Evolutionary conservation across 2,888 invertebrate genomes (phyloP).

Genomic region (Meteorus colon): DNA sequence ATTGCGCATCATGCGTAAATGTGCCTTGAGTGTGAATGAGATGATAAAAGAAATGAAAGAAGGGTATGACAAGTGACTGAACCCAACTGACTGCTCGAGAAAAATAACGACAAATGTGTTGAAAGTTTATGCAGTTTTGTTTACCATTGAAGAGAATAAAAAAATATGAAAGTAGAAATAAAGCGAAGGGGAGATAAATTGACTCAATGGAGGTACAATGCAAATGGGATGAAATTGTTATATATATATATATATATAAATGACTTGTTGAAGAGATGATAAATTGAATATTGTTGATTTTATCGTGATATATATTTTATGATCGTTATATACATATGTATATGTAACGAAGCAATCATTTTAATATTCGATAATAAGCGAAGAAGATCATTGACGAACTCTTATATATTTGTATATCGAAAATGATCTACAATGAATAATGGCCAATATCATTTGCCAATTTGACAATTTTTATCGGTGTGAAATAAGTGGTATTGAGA

Average conservation of each 20-base stretch:
- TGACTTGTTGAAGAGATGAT: background rate
- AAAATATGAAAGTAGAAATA: background rate
- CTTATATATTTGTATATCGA: constrained; percentile 7
- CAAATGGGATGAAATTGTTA: background rate
- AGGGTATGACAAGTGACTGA: constrained; percentile 14
- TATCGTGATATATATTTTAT: constrained; percentile 13
- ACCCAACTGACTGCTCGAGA: background rate
- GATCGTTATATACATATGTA: background rate
- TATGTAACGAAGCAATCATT: background rate
- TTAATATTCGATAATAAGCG: background rate
- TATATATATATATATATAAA: background rate
- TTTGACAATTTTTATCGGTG: constrained; percentile 2
- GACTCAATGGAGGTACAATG: background rate
- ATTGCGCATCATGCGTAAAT: background rate
- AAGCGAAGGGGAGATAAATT: background rate
- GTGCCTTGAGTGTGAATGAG: constrained; percentile 15
- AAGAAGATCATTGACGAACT: background rate
- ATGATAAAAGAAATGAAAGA: background rate
- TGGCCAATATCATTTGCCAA: background rate
- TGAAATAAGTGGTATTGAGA: constrained; percentile 9
- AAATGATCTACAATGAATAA: background rate
- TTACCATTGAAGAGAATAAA: background rate
- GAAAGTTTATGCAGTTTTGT: constrained; percentile 1
- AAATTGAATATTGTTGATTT: background rate
- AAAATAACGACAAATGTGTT: background rate